These are phyloP conservation scores for Protophormia terraenovae DNA, from an alignment of 2,888 invertebrate genomes.

Conservation along the genomic window DNA sequence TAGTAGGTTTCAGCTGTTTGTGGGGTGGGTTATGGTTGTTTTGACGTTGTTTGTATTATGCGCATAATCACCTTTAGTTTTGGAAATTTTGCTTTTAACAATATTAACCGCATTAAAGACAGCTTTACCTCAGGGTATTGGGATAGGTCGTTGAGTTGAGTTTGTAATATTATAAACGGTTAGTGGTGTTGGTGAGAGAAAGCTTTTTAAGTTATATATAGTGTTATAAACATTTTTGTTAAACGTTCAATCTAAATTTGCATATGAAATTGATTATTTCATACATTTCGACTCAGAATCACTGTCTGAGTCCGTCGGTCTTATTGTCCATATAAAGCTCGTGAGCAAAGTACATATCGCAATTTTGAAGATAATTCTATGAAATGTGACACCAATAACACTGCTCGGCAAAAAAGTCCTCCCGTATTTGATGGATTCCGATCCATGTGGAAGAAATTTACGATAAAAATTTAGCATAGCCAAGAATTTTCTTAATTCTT, in stretches of 20 bases:
- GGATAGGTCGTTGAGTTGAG: slow-evolving; percentile 42
- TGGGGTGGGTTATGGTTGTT: slow-evolving; percentile 56
- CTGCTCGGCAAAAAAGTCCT: too few relatives aligned
- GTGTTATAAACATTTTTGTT: background rate
- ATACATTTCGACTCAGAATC: too few relatives aligned
- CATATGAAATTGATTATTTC: too few relatives aligned
- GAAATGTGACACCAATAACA: too few relatives aligned
- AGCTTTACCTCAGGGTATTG: slow-evolving; percentile 38
- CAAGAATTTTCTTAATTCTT: background rate
- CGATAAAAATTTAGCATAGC: background rate
- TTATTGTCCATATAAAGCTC: too few relatives aligned
- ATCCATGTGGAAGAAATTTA: background rate
- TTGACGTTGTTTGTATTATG: background rate
- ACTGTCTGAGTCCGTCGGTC: too few relatives aligned
- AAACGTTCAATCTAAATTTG: background rate
- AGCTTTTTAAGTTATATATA: background rate
- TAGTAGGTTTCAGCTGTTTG: slow-evolving; percentile 14
- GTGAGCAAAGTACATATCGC: too few relatives aligned
- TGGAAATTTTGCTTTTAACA: slow-evolving; percentile 20
- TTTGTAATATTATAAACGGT: background rate
- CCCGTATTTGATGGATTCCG: too few relatives aligned
- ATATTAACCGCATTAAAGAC: slow-evolving; percentile 39
- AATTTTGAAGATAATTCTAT: too few relatives aligned
- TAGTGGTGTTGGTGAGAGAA: background rate
- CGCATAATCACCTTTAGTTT: slow-evolving; percentile 52